phyloP scores from a whole-genome alignment of 2,888 invertebrate species.

The Diaphora mendica region DNA sequence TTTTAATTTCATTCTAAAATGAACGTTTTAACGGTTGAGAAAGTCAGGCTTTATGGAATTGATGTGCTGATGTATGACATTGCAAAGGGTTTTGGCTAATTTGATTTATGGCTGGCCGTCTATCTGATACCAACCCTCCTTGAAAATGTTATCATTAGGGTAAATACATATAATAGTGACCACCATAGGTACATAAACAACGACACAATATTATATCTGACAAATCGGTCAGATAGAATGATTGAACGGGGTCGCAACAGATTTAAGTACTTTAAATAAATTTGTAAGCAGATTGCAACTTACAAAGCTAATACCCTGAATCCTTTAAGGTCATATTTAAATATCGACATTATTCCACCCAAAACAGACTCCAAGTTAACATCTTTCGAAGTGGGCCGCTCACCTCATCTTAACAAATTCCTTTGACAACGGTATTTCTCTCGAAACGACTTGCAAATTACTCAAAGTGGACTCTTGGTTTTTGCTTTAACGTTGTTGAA shows the following conservation, averaged over 20 bases:
- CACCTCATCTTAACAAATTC: constrained; percentile 50
- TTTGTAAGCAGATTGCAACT: background rate
- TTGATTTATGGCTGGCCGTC: too few relatives aligned
- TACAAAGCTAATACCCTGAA: constrained; percentile 11
- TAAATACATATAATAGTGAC: too few relatives aligned
- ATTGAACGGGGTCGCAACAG: background rate
- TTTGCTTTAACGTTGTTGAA: constrained; percentile 42
- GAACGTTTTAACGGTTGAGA: too few relatives aligned
- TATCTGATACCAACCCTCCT: too few relatives aligned
- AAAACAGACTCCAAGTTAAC: constrained; percentile 17
- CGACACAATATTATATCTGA: too few relatives aligned
- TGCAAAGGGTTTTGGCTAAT: background rate
- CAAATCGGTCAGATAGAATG: background rate
- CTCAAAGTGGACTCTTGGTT: constrained; percentile 45
- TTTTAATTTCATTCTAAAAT: too few relatives aligned
- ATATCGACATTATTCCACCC: constrained; percentile 21
- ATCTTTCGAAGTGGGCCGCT: constrained; percentile 18
- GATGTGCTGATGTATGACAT: background rate
- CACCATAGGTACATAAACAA: too few relatives aligned
- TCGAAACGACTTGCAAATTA: constrained; percentile 53
- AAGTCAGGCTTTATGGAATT: background rate
- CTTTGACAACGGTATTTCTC: constrained; percentile 49
- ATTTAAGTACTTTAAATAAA: background rate
- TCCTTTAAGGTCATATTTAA: constrained; percentile 17
- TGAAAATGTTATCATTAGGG: too few relatives aligned